Evolutionary conservation across 2,797 vertebrate genomes (phyloP), one percentile per base, ranked within the genome.

Genomic region (Melanotaenia pygmaea): DNA sequence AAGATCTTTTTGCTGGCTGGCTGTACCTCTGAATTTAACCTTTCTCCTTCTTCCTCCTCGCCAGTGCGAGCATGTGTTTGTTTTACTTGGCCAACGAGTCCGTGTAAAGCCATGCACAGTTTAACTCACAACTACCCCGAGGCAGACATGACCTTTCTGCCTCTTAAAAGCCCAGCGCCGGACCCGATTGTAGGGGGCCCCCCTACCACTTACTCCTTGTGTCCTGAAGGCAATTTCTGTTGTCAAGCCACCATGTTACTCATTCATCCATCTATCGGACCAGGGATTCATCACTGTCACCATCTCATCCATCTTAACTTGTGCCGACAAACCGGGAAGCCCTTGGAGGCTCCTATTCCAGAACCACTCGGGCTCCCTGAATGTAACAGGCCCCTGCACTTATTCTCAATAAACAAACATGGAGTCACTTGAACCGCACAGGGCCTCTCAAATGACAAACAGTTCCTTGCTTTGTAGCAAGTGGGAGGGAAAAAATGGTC

Each of bases 391-490:
- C 86, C 91, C 89, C 71, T 83, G 85, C 85, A 72, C 88, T 91
- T 90, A 80, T 84, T 92, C 90, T 92, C 86, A 89, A 90, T 94
- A 94, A 95, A 95, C 93, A 95, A 95, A 95, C 92, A 93, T 78
- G 71, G 82, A 86, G 83, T 81, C 90, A 91, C 92, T 94, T 85
- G 71, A 86, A 82, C 74, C 80, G 28, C 87, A 84, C 1, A 37
- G 77, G 86, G 88, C 90, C 91, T 91, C 89, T 91, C 71, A 74
- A 65, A 90, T 93, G 92, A 92, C 93, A 92, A 92, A 90, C 89
- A 88, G 86, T 37, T 66, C 73, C 68, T 75, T 68, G 66, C 75
- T 88, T 78, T 79, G 64, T 67, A 75, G 77, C 66, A 79, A 58
- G 20, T 47, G 30, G 59, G 64, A 77, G 40, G 70, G 22, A 1